phyloP scores from a whole-genome alignment of 2,797 vertebrate genomes.

The Cryptoprocta ferox region DNA sequence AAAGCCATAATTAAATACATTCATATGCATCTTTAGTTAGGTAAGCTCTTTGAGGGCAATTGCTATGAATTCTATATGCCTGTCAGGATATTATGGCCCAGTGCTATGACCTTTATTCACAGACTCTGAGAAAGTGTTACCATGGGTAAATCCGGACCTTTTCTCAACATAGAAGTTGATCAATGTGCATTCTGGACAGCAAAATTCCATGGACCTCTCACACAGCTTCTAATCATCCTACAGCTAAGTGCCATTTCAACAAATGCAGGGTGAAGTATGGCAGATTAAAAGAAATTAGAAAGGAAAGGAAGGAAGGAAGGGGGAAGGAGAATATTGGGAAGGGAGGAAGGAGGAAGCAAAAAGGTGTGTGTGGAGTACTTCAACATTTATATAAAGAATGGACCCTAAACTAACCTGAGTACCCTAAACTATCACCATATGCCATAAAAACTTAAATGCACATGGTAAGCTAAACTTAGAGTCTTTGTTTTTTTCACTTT shows the following conservation, averaged over 20 bases:
- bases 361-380: neutral
- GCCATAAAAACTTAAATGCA: neutral
- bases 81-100: neutral
- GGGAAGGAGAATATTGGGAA: neutral
- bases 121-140: neutral
- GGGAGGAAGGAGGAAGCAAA: neutral
- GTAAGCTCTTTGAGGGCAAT: slow-evolving; percentile 41
- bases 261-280: neutral
- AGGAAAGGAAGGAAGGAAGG: too few species aligned
- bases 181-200: neutral
- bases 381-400: neutral
- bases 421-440: neutral
- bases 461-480: neutral
- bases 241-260: neutral
- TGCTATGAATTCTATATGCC: neutral
- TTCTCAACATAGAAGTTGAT: neutral
- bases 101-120: neutral
- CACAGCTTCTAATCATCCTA: neutral
- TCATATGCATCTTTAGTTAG: neutral
- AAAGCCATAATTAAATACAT: slow-evolving; percentile 9
- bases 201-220: neutral
- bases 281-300: neutral
- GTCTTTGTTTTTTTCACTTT: neutral
- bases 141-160: neutral
- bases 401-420: neutral